Evolutionary conservation across 2,797 vertebrate species (phyloP).

Genomic region (Molossus molossus): DNA sequence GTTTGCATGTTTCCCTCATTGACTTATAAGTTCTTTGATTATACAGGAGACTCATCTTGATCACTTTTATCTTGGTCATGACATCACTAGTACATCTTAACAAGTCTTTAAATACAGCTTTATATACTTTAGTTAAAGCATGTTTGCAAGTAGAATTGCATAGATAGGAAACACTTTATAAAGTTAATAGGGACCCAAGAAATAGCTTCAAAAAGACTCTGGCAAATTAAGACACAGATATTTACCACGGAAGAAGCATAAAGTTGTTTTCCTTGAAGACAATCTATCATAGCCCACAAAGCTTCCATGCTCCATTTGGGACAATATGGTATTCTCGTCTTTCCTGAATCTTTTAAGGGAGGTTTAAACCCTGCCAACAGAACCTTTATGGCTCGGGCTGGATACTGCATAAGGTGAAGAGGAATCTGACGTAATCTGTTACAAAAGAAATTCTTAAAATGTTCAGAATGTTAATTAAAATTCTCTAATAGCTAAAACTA

Average conservation of each 20-base stretch:
- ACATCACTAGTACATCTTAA: slow-evolving; percentile 45
- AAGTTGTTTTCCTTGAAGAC: slow-evolving; percentile 91
- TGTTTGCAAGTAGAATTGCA: neutral
- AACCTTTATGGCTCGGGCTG: slow-evolving; percentile 91
- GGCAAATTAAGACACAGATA: slow-evolving; percentile 24
- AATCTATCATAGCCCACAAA: slow-evolving; percentile 92
- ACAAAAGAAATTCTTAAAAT: slow-evolving; percentile 72
- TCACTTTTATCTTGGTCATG: slow-evolving; percentile 43
- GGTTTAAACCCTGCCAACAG: slow-evolving; percentile 94
- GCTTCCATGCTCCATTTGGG: slow-evolving; percentile 95
- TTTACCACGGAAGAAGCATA: slow-evolving; percentile 92
- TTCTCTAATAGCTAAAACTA: slow-evolving; percentile 28
- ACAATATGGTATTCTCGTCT: slow-evolving; percentile 92
- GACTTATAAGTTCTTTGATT: slow-evolving; percentile 2
- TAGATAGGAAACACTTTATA: slow-evolving; percentile 17
- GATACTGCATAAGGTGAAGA: slow-evolving; percentile 91
- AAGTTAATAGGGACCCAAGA: slow-evolving; percentile 29
- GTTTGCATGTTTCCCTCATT: neutral
- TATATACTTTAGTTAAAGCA: slow-evolving; percentile 16
- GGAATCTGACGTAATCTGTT: slow-evolving; percentile 94
- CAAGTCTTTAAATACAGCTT: slow-evolving; percentile 54
- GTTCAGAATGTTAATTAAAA: slow-evolving; percentile 69
- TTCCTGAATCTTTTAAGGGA: slow-evolving; percentile 78
- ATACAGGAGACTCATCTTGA: neutral
- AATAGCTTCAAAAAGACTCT: slow-evolving; percentile 46